Base-by-base conservation (phyloP, 2,113 vertebrate species). In the Cyprinus carpio region DNA sequence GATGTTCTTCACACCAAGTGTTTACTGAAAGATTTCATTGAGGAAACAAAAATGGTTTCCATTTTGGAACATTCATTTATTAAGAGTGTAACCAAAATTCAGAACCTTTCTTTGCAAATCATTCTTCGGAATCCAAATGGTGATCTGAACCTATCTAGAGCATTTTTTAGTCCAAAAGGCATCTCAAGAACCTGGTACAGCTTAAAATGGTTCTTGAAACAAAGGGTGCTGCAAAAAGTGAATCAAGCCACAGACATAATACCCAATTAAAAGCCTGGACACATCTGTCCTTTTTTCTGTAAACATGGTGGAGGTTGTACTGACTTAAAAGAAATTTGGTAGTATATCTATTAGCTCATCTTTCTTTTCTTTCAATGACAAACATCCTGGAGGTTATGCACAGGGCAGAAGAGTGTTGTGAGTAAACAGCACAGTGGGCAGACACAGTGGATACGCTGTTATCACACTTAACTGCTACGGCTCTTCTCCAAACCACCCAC, bases 401-500 rank as follows among this genome's bases (percentile, higher is more conserved):
- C 56, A 71, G 82, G 69, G 76, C 85, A 86, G 75, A 58, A 74
- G 23, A 75, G 56, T n/a, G 56, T 49, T 56, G 75, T 51, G 54
- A 84, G 69, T 84, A 86, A 82, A 83, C 87, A 74, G 29, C 27
- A 16, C 23, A 81, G 79, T 71, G 72, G 74, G 87, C n/a, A n/a
- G n/a, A n/a, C 12, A 81, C 84, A 85, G 56, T 64, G 65, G 29
- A 81, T 27, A 64, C 58, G 49, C 43, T 81, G 81, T 78, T 69
- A 62, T 75, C 81, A 79, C 67, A 31, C 75, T 15, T 65, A 88
- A 74, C 65, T 74, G 46, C 87, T 72, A 25, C 25, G 3, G 87
- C 84, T 82, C 54, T 18, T 13, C 40, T 84, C 76, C 87, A 86
- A 86, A 81, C 81, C 84, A 31, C 87, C 84, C 84, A 88, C 84